Evolutionary conservation across 2,113 vertebrate species (phyloP).

Genomic region (Ranitomeya imitator): DNA sequence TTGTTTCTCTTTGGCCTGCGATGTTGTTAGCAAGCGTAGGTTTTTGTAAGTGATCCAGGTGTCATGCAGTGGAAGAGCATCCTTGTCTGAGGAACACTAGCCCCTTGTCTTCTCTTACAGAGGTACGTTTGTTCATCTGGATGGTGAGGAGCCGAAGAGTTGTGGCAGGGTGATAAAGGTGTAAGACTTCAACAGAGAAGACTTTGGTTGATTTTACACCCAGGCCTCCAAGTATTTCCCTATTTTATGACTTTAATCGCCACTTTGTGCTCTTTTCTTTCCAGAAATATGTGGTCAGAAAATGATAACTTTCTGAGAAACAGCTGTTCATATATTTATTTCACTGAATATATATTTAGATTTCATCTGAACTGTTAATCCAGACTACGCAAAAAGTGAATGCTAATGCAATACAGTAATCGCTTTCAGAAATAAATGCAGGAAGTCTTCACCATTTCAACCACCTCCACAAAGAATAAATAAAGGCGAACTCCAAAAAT

Average conservation of each 20-base stretch:
- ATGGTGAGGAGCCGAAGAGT: not conserved
- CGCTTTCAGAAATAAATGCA: not conserved
- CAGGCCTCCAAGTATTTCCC: not conserved
- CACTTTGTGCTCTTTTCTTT: not conserved
- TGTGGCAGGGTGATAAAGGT: constrained; percentile 14
- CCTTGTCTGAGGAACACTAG: constrained; percentile 25
- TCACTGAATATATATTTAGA: constrained; percentile 57
- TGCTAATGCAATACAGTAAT: constrained; percentile 2
- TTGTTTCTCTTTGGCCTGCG: constrained; percentile 6
- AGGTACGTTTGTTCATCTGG: constrained; percentile 16
- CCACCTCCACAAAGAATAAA: not conserved
- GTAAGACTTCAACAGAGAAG: not conserved
- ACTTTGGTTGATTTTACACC: constrained; percentile 19
- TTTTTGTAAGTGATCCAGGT: constrained; percentile 34
- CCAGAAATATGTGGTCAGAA: constrained; percentile 22
- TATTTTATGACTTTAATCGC: not conserved
- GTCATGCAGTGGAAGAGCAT: constrained; percentile 40
- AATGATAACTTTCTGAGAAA: constrained; percentile 32
- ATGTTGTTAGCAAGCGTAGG: not conserved
- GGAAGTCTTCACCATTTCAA: not conserved
- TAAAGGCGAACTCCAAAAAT: not conserved
- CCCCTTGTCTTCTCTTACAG: constrained; percentile 34
- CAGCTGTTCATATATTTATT: constrained; percentile 27
- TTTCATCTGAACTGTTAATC: constrained; percentile 28
- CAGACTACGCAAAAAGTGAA: not conserved